Evolutionary conservation across 2,888 invertebrate species (phyloP).

Genomic region (Plusia festucae): DNA sequence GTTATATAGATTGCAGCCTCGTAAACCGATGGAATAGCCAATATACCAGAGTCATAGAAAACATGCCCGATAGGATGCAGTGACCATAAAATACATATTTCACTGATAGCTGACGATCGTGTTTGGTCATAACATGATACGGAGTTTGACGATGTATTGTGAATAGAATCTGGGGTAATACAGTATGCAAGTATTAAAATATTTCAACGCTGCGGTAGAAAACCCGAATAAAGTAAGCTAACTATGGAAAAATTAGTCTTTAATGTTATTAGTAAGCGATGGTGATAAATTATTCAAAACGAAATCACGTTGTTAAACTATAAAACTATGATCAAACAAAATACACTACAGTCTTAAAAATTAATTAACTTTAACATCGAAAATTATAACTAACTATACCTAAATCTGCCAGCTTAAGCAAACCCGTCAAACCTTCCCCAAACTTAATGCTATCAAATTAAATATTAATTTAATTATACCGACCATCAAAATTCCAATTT

Average conservation of each 20-base stretch:
- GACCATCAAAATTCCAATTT: conserved; percentile 48
- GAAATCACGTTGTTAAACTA: not conserved
- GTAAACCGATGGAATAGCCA: conserved; percentile 36
- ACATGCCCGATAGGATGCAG: conserved; percentile 27
- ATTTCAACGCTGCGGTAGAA: too few species aligned
- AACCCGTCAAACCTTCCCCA: conserved; percentile 21
- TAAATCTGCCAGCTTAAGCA: not conserved
- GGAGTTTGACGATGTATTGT: conserved; percentile 30
- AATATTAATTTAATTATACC: conserved; percentile 48
- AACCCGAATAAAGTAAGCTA: too few species aligned
- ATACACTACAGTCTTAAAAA: not conserved
- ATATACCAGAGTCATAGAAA: conserved; percentile 40
- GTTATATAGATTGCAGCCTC: conserved; percentile 18
- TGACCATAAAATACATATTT: conserved; percentile 40
- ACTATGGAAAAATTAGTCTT: too few species aligned
- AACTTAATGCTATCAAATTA: conserved; percentile 40
- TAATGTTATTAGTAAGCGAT: too few species aligned
- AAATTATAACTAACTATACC: conserved; percentile 6
- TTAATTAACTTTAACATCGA: conserved; percentile 7
- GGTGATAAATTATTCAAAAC: not conserved
- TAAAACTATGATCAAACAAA: not conserved
- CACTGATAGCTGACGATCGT: conserved; percentile 20
- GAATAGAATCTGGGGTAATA: conserved; percentile 43
- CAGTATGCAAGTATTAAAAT: conserved; percentile 18
- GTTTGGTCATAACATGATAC: conserved; percentile 24